Base-by-base conservation (phyloP, 2,888 invertebrate genomes). In the Drosophila lutescens region DNA sequence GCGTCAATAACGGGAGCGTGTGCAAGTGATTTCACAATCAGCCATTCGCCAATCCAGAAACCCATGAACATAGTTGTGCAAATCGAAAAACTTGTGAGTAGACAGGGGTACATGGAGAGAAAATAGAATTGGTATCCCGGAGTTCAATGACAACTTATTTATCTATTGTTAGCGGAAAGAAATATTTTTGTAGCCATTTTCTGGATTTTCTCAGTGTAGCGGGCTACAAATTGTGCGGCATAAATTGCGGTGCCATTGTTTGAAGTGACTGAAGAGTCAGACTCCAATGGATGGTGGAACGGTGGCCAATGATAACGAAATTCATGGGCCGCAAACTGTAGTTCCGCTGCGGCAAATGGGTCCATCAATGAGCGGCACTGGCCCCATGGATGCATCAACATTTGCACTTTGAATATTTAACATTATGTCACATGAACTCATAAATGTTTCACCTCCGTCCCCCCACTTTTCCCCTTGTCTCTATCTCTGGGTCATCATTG, bases 281-380 rank as follows among this genome's bases (percentile, higher is more conserved):
- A 57, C 26, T 55, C 43, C 47, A 47, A n/a, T 36, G 38, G 26
- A 34, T 38, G 43, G 32, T n/a, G 40, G 12, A 54, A 23, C n/a
- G 23, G 43, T 47, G 40, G 63, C 77, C 53, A 62, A 56, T 44
- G 44, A 23, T 20, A 56, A 40, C 54, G 13, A 47, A 68, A 78
- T 76, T 83, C 87, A 86, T 80, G 74, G 65, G 40, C 68, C 71
- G 53, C 75, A 78, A 87, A 81, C 76, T 78, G 74, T 67, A 50
- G 62, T 73, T 60, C 67, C 40, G 46, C 47, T 15, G 30, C 46
- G 51, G 23, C 38, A 47, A 40, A 26, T 30, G 49, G 56, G 20
- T 40, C 17, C 51, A 60, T 68, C 51, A 70, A 49, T 55, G 43
- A 44, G 46, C 43, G 55, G 62, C 13, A 10, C 41, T 43, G 46